Evolutionary conservation across 2,888 invertebrate species (phyloP), one percentile per base, ranked within the genome.

Genomic region (Nycteola revayana): DNA sequence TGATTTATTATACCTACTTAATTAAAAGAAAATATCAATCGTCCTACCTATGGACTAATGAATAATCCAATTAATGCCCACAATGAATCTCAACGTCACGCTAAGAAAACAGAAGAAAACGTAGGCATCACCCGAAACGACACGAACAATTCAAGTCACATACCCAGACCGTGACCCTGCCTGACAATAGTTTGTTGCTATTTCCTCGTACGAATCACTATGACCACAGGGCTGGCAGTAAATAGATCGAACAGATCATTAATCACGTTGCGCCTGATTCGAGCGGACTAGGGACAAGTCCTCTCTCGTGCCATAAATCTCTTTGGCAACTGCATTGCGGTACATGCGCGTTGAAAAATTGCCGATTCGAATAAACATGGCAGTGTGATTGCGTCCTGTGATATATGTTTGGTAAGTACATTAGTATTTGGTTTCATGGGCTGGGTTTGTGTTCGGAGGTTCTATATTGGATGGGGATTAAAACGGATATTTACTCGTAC

Each of bases 351-450:
- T 70, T 82, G 81, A 82, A 82, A 84, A 81, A 84, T 78, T 79
- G 73, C 68, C 67, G 68, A 79, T 76, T 74, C 69, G 69, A 81
- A 79, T 79, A 80, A 79, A 80, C 79, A 73, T 74, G 76, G 63
- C 63, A 53, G 44, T 46, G 49, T 53, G 70, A 66, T 66, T 69
- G 71, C 69, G 71, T 66, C 64, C 61, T 42, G 48, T 48, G 41
- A 41, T 44, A 45, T 48, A 50, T 42, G 39, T 39, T 42, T 47
- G 42, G 36, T 28, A 7, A 28, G 21, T 40, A 35, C 32, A 35
- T 50, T 42, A 50, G 51, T 45, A 14, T 39, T 32, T 23, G 24
- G 26, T 45, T 40, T 39, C 34, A 32, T 24, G 35, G 34, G 20
- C 38, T 51, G 33, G 23, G 32, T 52, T 47, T 36, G 41, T 47